These are phyloP conservation scores for Caenorhabditis panamensis DNA, from an alignment of 2,888 invertebrate genomes.

Conservation along the genomic window DNA sequence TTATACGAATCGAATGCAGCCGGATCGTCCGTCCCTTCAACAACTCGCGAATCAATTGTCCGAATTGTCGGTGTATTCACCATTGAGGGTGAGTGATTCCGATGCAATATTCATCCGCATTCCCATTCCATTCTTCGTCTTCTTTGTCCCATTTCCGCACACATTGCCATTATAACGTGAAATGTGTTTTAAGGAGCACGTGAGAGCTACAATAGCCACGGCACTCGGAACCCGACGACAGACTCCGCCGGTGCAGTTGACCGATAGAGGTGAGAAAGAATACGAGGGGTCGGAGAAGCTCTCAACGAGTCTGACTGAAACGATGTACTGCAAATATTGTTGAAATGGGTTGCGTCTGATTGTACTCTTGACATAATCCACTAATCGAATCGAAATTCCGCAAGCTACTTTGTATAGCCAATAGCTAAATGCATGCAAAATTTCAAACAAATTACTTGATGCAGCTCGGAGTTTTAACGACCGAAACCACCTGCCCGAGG, in stretches of 20 bases:
- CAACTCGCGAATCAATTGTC: conserved; percentile 32
- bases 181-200: conserved; percentile 16
- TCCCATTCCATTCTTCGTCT: background rate
- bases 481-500: no score
- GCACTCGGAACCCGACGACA: conserved; percentile 4
- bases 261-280: conserved; percentile 13
- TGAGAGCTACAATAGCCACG: conserved; percentile 16
- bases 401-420: no score
- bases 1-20: conserved; percentile 7
- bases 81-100: conserved; percentile 29
- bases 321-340: no score
- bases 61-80: conserved; percentile 22
- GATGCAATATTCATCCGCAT: conserved; percentile 18
- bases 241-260: background rate
- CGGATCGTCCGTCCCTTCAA: background rate
- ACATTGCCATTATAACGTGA: background rate
- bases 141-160: background rate
- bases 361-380: no score
- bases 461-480: no score
- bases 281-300: background rate
- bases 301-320: no score
- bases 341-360: no score
- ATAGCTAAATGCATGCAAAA: no score
- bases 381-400: no score
- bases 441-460: no score